Base-by-base conservation (phyloP, 2,113 vertebrate species). In the Cromileptes altivelis region DNA sequence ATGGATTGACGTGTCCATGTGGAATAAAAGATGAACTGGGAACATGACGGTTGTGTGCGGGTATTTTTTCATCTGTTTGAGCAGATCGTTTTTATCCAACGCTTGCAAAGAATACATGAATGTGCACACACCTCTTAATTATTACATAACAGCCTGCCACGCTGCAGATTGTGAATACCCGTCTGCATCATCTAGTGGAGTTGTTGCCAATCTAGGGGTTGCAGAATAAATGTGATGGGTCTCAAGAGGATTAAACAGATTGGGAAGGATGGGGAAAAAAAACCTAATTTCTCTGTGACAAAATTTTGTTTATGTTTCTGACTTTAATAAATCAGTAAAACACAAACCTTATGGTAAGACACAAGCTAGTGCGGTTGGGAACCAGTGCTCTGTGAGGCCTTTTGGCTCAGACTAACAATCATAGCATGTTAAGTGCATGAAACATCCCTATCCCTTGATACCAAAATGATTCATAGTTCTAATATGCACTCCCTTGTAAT, bases 111-210 rank as follows among this genome's bases (percentile, higher is more conserved):
- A 73, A 10, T 25, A 40, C 4, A 40, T 65, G 25, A 50, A 58
- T 27, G 11, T 81, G 27, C 12, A 19, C 13, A 18, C 30, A 2
- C 18, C 25, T 50, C 18, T 1, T 55, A 30, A 50, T 19, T 47
- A 69, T 74, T 69, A 56, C 50, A 18, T 80, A 67, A 72, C 60
- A 9, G 50, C 23, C 75, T 60, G 17, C 42, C 18, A 21, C 1
- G 13, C 25, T 70, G 65, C 25, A 53, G 23, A 23, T 40, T 53
- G 47, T 45, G 11, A 60, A 58, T 55, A 58, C n/a, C 21, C 12
- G 11, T 52, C 37, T 63, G 40, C 40, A 21, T 67, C 27, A n/a
- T 65, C 8, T 61, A 6, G 47, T 42, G n/a, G 37, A 68, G 17
- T 53, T 52, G 42, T 68, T 63, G 13, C n/a, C 23, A 65, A 21